Conservation (phyloP, 2,888 invertebrate genomes). For the Pherbina coryleti region DNA sequence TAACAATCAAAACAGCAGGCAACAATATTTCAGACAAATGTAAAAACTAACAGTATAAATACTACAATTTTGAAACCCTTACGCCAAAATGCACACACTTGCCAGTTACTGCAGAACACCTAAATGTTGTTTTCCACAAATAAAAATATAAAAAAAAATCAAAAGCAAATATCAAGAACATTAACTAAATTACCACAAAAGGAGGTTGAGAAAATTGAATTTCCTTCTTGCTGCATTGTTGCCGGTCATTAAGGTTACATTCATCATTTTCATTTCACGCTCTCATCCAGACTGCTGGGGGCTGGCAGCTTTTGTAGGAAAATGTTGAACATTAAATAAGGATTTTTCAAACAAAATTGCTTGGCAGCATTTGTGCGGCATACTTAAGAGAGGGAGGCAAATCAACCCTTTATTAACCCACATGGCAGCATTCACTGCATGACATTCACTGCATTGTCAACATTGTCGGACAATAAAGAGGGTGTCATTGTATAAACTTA, state of each 20-base stretch:
- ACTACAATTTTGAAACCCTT: no score
- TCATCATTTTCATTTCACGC: neutral
- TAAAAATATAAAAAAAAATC: neutral
- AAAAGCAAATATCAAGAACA: neutral
- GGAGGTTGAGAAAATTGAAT: constrained; percentile 19
- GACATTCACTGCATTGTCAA: neutral
- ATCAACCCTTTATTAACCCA: neutral
- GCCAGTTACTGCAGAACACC: neutral
- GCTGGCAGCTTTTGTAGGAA: neutral
- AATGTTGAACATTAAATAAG: neutral
- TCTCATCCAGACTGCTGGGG: no score
- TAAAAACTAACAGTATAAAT: no score
- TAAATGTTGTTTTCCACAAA: neutral
- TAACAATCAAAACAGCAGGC: no score
- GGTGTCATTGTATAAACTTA: neutral
- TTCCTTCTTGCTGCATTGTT: constrained; percentile 21
- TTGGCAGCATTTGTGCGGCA: constrained; percentile 5
- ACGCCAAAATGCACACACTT: neutral
- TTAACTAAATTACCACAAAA: constrained; percentile 27
- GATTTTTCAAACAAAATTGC: neutral
- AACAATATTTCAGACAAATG: no score
- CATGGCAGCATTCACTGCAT: no score
- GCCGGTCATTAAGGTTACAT: constrained; percentile 27
- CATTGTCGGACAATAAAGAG: neutral
- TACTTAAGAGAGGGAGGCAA: neutral